Evolutionary conservation across 2,797 vertebrate species (phyloP).

Genomic region (Mormyrus proboscirostris): DNA sequence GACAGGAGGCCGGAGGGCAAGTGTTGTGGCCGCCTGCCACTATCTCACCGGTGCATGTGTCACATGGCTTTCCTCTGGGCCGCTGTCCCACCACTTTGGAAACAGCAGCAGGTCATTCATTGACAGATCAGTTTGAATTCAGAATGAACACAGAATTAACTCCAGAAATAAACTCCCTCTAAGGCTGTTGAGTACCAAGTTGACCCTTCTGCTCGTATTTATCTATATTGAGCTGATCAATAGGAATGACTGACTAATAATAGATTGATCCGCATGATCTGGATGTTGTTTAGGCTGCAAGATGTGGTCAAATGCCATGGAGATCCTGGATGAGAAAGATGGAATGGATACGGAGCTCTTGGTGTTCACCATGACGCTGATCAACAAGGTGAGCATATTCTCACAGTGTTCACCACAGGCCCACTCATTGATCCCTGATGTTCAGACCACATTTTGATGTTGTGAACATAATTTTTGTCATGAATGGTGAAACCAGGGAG

Average conservation of each 20-base stretch:
- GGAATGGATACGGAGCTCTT: conserved; percentile 90
- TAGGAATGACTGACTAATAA: neutral
- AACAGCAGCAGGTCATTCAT: neutral
- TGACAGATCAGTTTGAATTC: neutral
- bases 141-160: neutral
- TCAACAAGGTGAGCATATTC: conserved; percentile 79
- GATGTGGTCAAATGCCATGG: conserved; percentile 86
- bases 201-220: neutral
- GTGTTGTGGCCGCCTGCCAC: neutral
- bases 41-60: neutral
- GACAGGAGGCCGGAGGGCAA: neutral
- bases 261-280: neutral
- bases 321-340: conserved; percentile 93
- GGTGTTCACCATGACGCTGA: conserved; percentile 89
- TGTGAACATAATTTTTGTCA: neutral
- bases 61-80: neutral
- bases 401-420: neutral
- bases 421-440: neutral
- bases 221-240: neutral
- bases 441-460: neutral
- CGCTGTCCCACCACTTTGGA: neutral
- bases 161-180: neutral
- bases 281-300: conserved; percentile 63
- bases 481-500: neutral
- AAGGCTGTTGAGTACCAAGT: neutral